Evolutionary conservation across 2,797 vertebrate genomes (phyloP), one percentile per base, ranked within the genome.

Genomic region (Typhlichthys subterraneus): DNA sequence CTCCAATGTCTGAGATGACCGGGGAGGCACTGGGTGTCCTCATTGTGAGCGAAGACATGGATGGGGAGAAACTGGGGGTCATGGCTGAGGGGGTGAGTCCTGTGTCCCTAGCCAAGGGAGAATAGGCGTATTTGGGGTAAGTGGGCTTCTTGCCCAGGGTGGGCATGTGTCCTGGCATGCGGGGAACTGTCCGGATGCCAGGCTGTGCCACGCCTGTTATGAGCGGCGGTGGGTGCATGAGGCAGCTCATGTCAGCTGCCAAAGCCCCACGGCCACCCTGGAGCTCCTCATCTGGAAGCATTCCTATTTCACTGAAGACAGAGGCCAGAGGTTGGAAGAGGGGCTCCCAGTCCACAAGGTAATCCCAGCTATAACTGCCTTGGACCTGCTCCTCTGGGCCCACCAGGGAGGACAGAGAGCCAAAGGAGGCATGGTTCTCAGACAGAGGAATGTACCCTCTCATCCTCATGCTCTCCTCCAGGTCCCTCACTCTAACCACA

Each of bases 151-250:
- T 80, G 65, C 72, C 63, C 48, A 88, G 31, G 59, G 76, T 89
- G 42, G 76, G 76, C 29, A 72, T 59, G 10, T 65, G 77, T 1
- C 72, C 67, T 50, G 92, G 92, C 88, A 94, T 93, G 75, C 87
- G 86, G 12, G 92, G 94, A 8, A 96, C 92, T 9, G 94, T 93
- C 77, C 93, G 93, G 77, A 97, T 82, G 59, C 94, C 96, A 45
- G 94, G 90, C 61, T 96, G 95, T 58, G 95, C 95, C 67, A 96
- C 82, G 13, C 94, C 93, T 0, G 95, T 97, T 77, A 98, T 94
- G 66, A 98, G 90, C 53, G 96, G 95, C 0, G 95, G 95, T 14
- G 93, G 95, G 12, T 93, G 88, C 88, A 94, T 92, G 66, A 93
- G 89, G 62, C 89, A 87, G 63, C 85, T 89, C 0, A 87, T 88